A percentile compares a stretch with the other conserved stretches of the same genome.
Conservation (phyloP, 2,888 invertebrate species). For the Biston betularia region DNA sequence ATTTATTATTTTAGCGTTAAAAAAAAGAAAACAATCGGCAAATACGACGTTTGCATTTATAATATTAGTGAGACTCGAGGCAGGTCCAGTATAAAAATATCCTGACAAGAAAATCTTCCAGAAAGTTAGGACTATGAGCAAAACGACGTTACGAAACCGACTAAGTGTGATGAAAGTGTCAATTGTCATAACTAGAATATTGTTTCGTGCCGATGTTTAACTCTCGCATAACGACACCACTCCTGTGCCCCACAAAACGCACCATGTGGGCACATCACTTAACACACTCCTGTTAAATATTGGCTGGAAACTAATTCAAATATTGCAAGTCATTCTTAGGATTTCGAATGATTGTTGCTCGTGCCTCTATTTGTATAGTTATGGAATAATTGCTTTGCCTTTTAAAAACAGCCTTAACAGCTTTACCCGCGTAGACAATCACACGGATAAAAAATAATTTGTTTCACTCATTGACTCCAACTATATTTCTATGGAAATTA, state of each 20-base stretch:
- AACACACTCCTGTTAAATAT: conserved; percentile 62
- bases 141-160: conserved; percentile 8
- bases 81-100: background rate
- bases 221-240: conserved; percentile 31
- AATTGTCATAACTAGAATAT: conserved; percentile 28
- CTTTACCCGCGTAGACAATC: too few species aligned
- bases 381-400: conserved; percentile 18
- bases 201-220: conserved; percentile 17
- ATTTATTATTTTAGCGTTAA: too few species aligned
- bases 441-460: too few species aligned
- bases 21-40: too few species aligned
- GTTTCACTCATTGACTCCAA: background rate
- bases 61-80: background rate
- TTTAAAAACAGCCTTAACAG: background rate
- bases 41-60: background rate
- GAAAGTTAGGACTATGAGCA: background rate
- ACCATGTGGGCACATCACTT: conserved; percentile 61
- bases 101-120: conserved; percentile 2
- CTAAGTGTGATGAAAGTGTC: conserved; percentile 30
- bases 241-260: conserved; percentile 42
- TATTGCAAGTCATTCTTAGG: conserved; percentile 52
- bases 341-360: conserved; percentile 38
- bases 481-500: background rate
- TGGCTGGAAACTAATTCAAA: conserved; percentile 50
- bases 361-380: conserved; percentile 28